These are phyloP conservation scores for Spea bombifrons DNA, from an alignment of 2,113 vertebrate species.

Conservation along the genomic window DNA sequence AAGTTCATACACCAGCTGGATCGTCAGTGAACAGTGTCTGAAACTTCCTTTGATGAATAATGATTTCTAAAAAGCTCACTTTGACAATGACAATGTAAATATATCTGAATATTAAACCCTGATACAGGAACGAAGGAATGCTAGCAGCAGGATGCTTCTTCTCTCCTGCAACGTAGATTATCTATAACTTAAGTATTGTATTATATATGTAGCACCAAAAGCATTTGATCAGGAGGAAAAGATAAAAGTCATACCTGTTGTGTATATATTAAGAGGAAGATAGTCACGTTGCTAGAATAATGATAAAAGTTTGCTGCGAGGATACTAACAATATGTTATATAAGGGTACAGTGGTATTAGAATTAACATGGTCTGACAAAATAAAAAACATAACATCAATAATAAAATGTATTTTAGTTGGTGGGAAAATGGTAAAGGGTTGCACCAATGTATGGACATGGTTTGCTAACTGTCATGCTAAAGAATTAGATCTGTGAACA, in stretches of 20 bases:
- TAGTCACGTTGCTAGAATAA: background rate
- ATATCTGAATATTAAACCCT: background rate
- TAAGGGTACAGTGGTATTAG: too few species aligned
- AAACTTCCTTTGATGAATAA: conserved; percentile 24
- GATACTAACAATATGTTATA: too few species aligned
- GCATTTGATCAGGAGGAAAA: background rate
- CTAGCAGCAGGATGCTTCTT: background rate
- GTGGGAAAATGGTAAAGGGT: too few species aligned
- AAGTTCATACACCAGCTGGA: conserved; percentile 26
- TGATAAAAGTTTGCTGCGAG: too few species aligned
- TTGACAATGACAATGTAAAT: background rate
- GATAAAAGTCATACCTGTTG: background rate
- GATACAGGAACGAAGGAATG: background rate
- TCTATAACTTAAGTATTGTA: too few species aligned
- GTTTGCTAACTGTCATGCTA: too few species aligned
- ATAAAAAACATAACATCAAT: too few species aligned
- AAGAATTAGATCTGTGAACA: too few species aligned
- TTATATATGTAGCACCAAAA: background rate
- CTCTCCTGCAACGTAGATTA: background rate
- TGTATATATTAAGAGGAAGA: background rate
- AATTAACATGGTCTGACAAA: too few species aligned
- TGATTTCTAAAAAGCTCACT: conserved; percentile 6
- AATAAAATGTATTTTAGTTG: too few species aligned
- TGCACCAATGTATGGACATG: too few species aligned
- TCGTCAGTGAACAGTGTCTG: background rate